Percentiles rank a stretch among this genome's conserved stretches.
Evolutionary conservation across 2,113 vertebrate genomes (phyloP).

Genomic region (Protobothrops flavoviridis): DNA sequence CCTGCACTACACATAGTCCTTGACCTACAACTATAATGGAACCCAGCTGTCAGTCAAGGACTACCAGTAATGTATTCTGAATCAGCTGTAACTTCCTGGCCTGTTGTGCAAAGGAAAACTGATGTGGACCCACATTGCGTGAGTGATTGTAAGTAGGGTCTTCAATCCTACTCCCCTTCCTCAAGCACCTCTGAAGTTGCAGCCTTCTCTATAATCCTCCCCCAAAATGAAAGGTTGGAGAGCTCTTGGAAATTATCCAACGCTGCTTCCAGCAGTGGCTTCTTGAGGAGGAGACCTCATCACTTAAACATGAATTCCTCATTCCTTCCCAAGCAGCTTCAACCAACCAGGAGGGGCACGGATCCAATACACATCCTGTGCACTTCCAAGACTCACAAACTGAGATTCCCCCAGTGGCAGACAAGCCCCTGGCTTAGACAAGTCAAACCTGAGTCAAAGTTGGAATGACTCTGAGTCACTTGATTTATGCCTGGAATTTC

Average conservation of each 20-base stretch:
- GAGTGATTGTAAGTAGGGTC: neutral
- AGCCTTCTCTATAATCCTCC: neutral
- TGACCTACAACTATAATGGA: neutral
- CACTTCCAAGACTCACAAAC: neutral
- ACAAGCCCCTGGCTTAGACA: neutral
- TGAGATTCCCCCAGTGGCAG: neutral
- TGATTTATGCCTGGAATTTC: neutral
- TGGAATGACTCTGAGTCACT: neutral
- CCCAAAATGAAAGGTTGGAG: neutral
- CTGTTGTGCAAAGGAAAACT: neutral
- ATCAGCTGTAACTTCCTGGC: neutral
- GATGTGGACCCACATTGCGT: neutral
- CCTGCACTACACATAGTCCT: neutral
- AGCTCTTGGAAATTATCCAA: neutral
- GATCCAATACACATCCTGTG: neutral
- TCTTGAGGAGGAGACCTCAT: neutral
- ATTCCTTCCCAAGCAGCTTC: neutral
- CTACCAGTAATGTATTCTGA: neutral
- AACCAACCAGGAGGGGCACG: neutral
- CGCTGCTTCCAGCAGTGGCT: neutral
- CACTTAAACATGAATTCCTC: neutral
- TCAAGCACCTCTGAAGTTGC: neutral
- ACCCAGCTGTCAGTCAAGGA: neutral
- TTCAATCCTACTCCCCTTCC: neutral
- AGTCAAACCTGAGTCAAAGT: neutral